Evolutionary conservation across 2,113 vertebrate species (phyloP).

Genomic region (Myrmophylax atrothorax): DNA sequence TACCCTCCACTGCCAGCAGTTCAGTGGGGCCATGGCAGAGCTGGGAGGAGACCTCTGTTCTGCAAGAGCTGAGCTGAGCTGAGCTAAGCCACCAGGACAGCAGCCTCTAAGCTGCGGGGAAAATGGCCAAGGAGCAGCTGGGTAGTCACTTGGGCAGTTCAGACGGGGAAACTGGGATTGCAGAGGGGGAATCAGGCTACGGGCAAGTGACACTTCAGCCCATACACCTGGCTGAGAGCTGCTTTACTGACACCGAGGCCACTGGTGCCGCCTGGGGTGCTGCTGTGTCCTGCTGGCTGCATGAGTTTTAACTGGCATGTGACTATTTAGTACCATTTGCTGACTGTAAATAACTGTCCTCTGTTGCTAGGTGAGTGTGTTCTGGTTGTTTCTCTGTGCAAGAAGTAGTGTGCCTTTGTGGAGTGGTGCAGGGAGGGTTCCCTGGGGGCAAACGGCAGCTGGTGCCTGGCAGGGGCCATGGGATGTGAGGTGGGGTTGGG

Average conservation of each 20-base stretch:
- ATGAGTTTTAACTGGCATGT: fast-evolving
- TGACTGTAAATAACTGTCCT: neutral
- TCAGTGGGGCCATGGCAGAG: fast-evolving
- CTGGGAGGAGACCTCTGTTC: neutral
- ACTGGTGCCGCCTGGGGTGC: fast-evolving
- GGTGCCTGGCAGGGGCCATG: fast-evolving
- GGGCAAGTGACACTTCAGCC: neutral
- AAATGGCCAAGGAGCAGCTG: fast-evolving
- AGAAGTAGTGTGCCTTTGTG: fast-evolving
- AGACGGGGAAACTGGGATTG: fast-evolving
- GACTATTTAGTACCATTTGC: neutral
- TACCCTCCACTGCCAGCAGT: fast-evolving
- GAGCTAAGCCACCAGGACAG: neutral
- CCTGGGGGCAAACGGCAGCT: fast-evolving
- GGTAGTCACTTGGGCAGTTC: neutral
- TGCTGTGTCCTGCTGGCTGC: fast-evolving
- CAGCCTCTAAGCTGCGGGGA: fast-evolving
- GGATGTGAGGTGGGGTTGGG: neutral
- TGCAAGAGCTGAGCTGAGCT: neutral
- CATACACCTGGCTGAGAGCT: neutral
- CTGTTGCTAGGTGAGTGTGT: neutral
- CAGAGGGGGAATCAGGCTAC: fast-evolving
- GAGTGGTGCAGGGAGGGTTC: neutral
- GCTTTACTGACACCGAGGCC: fast-evolving
- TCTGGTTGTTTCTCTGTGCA: neutral